phyloP scores from a whole-genome alignment of 2,113 vertebrate species.

The Budorcas taxicolor region DNA sequence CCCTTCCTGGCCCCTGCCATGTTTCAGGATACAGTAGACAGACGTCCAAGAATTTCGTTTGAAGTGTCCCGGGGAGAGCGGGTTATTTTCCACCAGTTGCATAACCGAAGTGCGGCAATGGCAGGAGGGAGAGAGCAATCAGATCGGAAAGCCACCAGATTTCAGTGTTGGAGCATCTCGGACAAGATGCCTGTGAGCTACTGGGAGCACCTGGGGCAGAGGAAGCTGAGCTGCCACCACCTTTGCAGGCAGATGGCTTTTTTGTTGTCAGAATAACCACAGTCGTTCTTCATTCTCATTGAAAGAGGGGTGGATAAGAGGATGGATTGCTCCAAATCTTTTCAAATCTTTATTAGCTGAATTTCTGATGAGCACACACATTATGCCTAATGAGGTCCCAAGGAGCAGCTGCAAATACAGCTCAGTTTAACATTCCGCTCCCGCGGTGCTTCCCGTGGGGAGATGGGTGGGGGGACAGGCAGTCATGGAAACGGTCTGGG shows the following conservation, averaged over 20 bases:
- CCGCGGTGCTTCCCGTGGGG: background rate
- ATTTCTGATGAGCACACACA: slow-evolving; percentile 68
- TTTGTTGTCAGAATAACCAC: slow-evolving; percentile 57
- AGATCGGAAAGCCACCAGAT: slow-evolving; percentile 44
- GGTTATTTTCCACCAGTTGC: slow-evolving; percentile 31
- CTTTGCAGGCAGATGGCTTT: slow-evolving; percentile 39
- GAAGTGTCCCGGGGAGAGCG: background rate
- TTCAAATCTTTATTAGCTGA: slow-evolving; percentile 61
- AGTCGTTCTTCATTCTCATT: slow-evolving; percentile 31
- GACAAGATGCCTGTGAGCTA: slow-evolving; percentile 17
- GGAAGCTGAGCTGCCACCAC: background rate
- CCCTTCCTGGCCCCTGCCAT: background rate
- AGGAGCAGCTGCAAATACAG: background rate
- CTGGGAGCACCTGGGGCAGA: background rate
- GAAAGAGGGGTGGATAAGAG: slow-evolving; percentile 9
- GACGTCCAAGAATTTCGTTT: background rate
- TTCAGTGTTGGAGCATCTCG: slow-evolving; percentile 21
- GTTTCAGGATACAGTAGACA: background rate
- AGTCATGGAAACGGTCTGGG: background rate
- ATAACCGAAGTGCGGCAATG: background rate
- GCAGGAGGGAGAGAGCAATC: slow-evolving; percentile 22
- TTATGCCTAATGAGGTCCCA: background rate
- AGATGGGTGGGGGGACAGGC: background rate
- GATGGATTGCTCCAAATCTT: background rate
- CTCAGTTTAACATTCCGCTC: slow-evolving; percentile 58